phyloP scores from a whole-genome alignment of 1,140 invertebrate species.

The Rhizoglyphus robini region DNA sequence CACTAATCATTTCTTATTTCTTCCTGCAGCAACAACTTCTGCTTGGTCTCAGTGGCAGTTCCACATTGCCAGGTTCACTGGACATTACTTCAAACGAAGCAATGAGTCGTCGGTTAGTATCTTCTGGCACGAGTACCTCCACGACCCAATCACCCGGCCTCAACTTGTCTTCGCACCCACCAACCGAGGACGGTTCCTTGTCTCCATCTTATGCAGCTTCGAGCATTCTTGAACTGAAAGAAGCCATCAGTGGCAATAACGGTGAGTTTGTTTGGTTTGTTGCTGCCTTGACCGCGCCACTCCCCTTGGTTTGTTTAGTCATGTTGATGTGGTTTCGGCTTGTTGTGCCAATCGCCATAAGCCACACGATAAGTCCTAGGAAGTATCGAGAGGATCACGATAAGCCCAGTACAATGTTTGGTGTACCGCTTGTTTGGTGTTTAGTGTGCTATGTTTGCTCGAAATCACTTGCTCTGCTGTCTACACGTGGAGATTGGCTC shows the following conservation, averaged over 20 bases:
- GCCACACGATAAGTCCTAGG: no score
- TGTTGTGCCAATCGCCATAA: no score
- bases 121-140: background rate
- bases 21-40: background rate
- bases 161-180: background rate
- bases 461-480: no score
- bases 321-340: no score
- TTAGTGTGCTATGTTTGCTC: no score
- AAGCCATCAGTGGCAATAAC: slow-evolving; percentile 10
- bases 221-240: slow-evolving; percentile 5
- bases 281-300: no score
- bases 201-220: background rate
- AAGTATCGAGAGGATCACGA: no score
- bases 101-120: background rate
- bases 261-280: background rate
- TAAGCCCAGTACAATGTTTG: no score
- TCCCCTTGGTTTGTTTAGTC: no score
- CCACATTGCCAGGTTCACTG: background rate
- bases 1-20: background rate
- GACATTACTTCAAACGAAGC: background rate
- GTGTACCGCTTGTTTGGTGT: no score
- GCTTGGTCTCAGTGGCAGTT: background rate
- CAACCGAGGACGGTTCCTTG: background rate
- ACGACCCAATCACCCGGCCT: background rate
- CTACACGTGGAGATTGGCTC: no score